Evolutionary conservation across 1,140 invertebrate genomes (phyloP), one percentile per base, ranked within the genome.

Genomic region (Scaptomyza pallida): DNA sequence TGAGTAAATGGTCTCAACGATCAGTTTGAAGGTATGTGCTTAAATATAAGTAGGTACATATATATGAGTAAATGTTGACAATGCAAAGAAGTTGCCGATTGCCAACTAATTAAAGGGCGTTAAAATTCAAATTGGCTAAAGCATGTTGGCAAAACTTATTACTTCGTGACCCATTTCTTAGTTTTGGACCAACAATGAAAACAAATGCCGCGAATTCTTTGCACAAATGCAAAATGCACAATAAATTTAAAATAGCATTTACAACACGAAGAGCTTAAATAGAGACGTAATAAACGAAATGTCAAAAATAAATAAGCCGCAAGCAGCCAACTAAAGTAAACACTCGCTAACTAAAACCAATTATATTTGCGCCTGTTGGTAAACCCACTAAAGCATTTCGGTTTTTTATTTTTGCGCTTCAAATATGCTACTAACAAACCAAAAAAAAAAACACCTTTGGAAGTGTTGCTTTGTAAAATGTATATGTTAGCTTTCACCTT

Each of bases 271-370:
- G 43, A 35, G 1, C 15, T 54, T 1, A 71, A 59, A 78, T 74
- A 80, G 81, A 59, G 68, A 72, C 82, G 82, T 88, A 86, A 88
- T 86, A 89, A 77, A 69, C 57, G 44, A 54, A 89, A 72, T 85
- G 73, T 80, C 73, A 83, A 77, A 89, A 83, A 79, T 68, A 75
- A 68, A 72, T 41, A 48, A 16, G 48, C 30, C 47, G 13, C 52
- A 56, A 54, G 47, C 48, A 57, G 23, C 15, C 13, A 56, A 47
- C 4, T 12, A 54, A 40, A 67, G 55, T 72, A 17, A 45, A 52
- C 17, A 33, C 4, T 17, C 15, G 21, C 2, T 19, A 56, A 9
- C 13, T 15, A 30, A 15, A 47, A 37, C 48, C 15, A n/a, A n/a
- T 19, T 0, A 37, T 5, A 26, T 21, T 55, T 16, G 13, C 9